Evolutionary conservation across 2,888 invertebrate genomes (phyloP).

Genomic region (Pelosia muscerda): DNA sequence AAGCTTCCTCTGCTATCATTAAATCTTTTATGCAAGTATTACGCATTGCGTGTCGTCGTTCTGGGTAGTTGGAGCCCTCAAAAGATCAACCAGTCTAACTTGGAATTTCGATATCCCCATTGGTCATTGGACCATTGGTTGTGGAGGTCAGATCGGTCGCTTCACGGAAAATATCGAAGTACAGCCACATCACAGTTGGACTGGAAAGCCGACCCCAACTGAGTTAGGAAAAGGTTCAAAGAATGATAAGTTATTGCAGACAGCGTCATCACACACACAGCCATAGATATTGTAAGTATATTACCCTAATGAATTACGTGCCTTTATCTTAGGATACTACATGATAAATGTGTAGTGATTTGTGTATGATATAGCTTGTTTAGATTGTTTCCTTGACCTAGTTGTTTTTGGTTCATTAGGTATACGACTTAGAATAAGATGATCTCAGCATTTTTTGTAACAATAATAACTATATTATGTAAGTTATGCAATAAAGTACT

Average conservation of each 20-base stretch:
- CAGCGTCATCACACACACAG: conserved; percentile 73
- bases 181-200: too few species aligned
- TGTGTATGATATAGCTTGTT: conserved; percentile 53
- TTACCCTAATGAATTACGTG: conserved; percentile 68
- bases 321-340: conserved; percentile 63
- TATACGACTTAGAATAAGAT: conserved; percentile 1
- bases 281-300: conserved; percentile 61
- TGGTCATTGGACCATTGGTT: too few species aligned
- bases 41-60: not conserved
- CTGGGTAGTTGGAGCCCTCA: too few species aligned
- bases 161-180: too few species aligned
- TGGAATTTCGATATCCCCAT: too few species aligned
- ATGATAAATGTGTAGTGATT: conserved; percentile 64
- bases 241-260: conserved; percentile 81
- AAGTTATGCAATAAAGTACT: not conserved
- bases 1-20: too few species aligned
- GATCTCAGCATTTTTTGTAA: conserved; percentile 8
- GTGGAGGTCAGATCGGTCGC: too few species aligned
- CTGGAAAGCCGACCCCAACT: too few species aligned
- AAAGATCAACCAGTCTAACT: too few species aligned
- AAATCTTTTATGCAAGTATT: too few species aligned
- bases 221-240: too few species aligned
- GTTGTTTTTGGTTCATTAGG: conserved; percentile 38
- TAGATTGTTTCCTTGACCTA: conserved; percentile 36
- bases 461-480: not conserved